Conservation (phyloP, 2,113 vertebrate genomes). For the Eidolon helvum region DNA sequence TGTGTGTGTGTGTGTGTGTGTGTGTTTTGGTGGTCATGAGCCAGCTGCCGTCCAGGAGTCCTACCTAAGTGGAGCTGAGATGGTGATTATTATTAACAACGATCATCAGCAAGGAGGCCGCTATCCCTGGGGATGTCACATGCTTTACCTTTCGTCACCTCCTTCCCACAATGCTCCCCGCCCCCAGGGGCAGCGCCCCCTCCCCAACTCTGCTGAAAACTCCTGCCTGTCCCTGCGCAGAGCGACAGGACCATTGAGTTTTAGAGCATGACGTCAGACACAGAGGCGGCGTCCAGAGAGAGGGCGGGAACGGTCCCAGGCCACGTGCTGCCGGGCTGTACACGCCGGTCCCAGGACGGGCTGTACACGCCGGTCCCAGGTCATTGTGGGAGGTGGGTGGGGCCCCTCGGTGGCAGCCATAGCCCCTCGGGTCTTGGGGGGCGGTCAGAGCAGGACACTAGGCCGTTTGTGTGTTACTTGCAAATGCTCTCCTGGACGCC, state of each 20-base stretch:
- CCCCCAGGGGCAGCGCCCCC: not conserved
- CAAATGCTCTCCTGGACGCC: not conserved
- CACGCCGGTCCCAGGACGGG: no score
- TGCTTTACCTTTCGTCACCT: no score
- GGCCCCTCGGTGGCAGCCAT: not conserved
- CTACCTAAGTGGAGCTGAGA: not conserved
- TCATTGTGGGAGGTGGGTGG: not conserved
- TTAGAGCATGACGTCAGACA: not conserved
- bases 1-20: no score
- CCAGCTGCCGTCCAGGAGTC: not conserved
- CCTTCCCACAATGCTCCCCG: not conserved
- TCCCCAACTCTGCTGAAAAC: not conserved
- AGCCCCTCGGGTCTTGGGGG: not conserved
- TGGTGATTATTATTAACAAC: not conserved
- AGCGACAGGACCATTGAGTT: not conserved
- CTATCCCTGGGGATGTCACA: not conserved
- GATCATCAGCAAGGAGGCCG: not conserved
- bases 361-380: not conserved
- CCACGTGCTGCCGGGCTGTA: accelerated
- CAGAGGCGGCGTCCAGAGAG: no score
- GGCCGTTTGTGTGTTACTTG: not conserved
- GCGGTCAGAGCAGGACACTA: not conserved
- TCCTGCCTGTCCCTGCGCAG: not conserved
- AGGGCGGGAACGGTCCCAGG: not conserved
- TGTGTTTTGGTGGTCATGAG: not conserved